phyloP scores from a whole-genome alignment of 2,888 invertebrate genomes.

The Ferrisia virgata region DNA sequence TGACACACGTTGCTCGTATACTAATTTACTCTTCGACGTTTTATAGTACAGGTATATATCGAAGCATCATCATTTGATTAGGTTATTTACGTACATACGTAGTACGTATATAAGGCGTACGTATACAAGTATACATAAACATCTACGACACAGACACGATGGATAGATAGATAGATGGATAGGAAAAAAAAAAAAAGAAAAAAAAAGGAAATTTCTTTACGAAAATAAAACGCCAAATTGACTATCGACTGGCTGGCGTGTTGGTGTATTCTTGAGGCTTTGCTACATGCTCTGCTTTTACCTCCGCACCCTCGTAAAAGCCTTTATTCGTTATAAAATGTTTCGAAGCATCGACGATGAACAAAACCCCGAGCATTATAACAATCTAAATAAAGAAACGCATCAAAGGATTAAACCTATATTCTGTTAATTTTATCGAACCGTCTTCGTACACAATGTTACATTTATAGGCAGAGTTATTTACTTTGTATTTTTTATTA shows the following conservation, averaged over 20 bases:
- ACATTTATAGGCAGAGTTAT: constrained; percentile 20
- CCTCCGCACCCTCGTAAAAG: too few relatives aligned
- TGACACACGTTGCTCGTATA: neutral
- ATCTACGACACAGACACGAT: neutral
- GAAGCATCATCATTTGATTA: neutral
- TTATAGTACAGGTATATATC: too few relatives aligned
- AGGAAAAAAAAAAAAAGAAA: too few relatives aligned
- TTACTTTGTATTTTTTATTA: constrained; percentile 30
- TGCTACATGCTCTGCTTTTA: neutral
- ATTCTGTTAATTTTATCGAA: constrained; percentile 28
- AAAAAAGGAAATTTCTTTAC: neutral
- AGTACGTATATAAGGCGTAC: too few relatives aligned
- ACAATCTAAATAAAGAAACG: constrained; percentile 12
- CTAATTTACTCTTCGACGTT: neutral
- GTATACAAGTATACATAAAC: too few relatives aligned
- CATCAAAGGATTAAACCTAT: constrained; percentile 23
- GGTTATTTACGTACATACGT: neutral
- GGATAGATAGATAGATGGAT: too few relatives aligned
- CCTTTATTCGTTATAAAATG: neutral
- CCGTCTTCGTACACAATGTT: constrained; percentile 21
- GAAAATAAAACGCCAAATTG: constrained; percentile 3
- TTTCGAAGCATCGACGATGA: neutral
- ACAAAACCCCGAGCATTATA: too few relatives aligned
- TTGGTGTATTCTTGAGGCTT: neutral
- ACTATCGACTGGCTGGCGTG: neutral